A percentile compares a stretch with the other conserved stretches of the same genome.
phyloP scores from a whole-genome alignment of 2,113 vertebrate genomes.

The Upupa epops region DNA sequence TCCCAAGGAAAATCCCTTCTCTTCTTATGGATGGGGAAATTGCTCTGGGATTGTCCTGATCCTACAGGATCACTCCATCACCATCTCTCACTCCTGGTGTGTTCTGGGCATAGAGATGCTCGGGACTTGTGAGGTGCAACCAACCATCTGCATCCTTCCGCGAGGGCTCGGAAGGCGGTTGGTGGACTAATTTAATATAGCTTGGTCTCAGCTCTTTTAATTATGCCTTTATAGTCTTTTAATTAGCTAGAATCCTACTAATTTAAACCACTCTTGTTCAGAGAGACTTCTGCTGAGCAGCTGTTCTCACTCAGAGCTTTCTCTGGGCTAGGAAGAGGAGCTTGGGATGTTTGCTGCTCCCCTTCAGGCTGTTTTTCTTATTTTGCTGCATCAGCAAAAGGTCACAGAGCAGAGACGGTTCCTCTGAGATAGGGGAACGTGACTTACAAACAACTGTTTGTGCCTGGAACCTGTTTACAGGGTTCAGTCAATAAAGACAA shows the following conservation, averaged over 20 bases:
- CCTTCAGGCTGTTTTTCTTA: conserved; percentile 58
- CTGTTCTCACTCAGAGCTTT: conserved; percentile 58
- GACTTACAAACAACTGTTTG: conserved; percentile 54
- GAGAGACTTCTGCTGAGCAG: conserved; percentile 62
- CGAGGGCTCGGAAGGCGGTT: neutral
- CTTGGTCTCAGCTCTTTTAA: conserved; percentile 61
- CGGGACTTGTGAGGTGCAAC: neutral
- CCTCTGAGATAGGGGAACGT: conserved; percentile 54
- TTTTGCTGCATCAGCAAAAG: conserved; percentile 62
- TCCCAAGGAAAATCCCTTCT: neutral
- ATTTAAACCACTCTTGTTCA: conserved; percentile 57
- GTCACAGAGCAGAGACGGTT: conserved; percentile 10
- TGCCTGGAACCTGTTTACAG: conserved; percentile 35
- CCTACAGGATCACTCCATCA: neutral
- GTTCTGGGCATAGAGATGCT: neutral
- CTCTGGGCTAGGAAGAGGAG: conserved; percentile 18
- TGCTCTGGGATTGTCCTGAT: neutral
- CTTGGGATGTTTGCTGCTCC: conserved; percentile 26
- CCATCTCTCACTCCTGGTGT: neutral
- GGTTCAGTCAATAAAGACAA: conserved; percentile 21
- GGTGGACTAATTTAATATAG: conserved; percentile 51
- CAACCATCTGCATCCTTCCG: neutral
- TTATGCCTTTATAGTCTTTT: conserved; percentile 70
- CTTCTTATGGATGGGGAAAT: fast-evolving
- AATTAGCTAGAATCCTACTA: conserved; percentile 68